A percentile compares a stretch with the other conserved stretches of the same genome.
Conservation (phyloP, 2,888 invertebrate species). For the Scaptomyza flava region DNA sequence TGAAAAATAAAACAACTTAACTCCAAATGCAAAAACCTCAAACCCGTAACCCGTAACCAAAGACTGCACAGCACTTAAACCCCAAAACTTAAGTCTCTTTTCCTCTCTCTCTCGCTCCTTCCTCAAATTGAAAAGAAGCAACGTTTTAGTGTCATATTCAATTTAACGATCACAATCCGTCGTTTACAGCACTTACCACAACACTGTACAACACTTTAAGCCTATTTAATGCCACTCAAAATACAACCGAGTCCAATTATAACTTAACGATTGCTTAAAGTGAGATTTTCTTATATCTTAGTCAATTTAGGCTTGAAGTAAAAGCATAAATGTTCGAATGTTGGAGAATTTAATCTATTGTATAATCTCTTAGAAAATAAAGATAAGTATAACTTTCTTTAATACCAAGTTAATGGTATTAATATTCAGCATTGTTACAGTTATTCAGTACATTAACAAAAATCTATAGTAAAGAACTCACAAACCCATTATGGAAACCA, state of each 20-base stretch:
- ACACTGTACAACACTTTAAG: neutral
- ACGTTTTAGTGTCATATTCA: constrained; percentile 41
- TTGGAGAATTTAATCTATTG: no score
- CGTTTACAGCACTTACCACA: constrained; percentile 13
- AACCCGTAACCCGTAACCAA: constrained; percentile 3
- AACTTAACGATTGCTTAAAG: neutral
- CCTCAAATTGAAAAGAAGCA: constrained; percentile 1
- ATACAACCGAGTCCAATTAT: neutral
- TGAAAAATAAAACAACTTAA: neutral
- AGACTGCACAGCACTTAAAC: neutral
- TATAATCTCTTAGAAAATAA: no score
- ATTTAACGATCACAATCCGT: constrained; percentile 36
- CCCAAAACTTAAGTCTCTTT: neutral
- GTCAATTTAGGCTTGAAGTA: neutral
- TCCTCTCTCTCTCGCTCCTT: neutral
- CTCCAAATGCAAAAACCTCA: constrained; percentile 21
- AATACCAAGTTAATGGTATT: no score
- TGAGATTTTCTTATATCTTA: neutral
- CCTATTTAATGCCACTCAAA: constrained; percentile 11
- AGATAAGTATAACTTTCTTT: no score
- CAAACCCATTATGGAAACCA: constrained; percentile 7
- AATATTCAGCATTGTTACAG: no score
- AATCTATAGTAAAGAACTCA: neutral
- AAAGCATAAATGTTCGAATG: constrained; percentile 12
- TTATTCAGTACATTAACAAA: no score